Percentiles rank a stretch among this genome's conserved stretches.
Evolutionary conservation across 1,140 invertebrate species (phyloP).

Genomic region (Lepidotrigona ventralis): DNA sequence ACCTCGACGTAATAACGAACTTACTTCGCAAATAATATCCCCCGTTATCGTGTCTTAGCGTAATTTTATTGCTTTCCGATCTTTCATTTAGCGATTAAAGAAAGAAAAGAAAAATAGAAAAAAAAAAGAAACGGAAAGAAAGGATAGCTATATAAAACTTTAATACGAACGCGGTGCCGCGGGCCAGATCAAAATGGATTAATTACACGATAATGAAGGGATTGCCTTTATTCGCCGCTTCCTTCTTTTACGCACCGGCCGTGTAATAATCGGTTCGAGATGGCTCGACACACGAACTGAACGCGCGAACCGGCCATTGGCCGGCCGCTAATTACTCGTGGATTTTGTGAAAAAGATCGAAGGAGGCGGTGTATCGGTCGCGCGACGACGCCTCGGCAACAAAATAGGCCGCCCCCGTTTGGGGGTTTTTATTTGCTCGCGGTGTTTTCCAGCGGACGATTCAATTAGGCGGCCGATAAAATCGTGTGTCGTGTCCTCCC

Average conservation of each 20-base stretch:
- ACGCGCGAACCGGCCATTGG: background rate
- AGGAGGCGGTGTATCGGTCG: background rate
- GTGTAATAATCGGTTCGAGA: background rate
- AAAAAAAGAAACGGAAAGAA: too few relatives aligned
- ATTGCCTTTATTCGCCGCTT: background rate
- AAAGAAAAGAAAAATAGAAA: too few relatives aligned
- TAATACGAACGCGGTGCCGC: too few relatives aligned
- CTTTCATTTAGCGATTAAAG: too few relatives aligned
- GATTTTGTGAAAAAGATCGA: constrained; percentile 3
- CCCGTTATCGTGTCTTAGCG: too few relatives aligned
- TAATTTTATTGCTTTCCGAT: too few relatives aligned
- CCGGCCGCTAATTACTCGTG: constrained; percentile 12
- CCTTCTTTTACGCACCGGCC: too few relatives aligned
- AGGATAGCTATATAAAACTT: too few relatives aligned
- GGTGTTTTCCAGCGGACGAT: constrained; percentile 50
- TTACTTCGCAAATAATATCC: too few relatives aligned
- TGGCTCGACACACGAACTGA: background rate
- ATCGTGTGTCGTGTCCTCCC: constrained; percentile 53
- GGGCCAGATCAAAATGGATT: background rate
- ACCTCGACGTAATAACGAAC: too few relatives aligned
- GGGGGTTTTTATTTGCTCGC: constrained; percentile 19
- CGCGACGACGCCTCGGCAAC: constrained; percentile 4
- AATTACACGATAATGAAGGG: background rate
- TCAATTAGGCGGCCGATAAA: constrained; percentile 59
- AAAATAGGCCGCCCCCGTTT: constrained; percentile 38